These are phyloP conservation scores for Epinotia demarniana DNA, from an alignment of 2,888 invertebrate species.

Conservation along the genomic window DNA sequence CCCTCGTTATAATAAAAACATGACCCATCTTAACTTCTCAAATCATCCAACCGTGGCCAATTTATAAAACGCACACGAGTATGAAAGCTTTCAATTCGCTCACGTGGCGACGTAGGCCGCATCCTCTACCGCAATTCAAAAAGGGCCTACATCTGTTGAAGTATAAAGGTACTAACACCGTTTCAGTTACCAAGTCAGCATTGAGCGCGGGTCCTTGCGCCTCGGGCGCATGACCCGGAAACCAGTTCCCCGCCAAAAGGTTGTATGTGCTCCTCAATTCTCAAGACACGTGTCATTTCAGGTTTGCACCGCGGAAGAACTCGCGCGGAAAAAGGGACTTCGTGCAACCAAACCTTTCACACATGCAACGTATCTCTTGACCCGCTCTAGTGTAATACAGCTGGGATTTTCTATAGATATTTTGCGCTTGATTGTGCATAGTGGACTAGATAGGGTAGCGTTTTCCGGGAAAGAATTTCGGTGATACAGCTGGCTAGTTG, in stretches of 20 bases:
- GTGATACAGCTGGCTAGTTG: neutral
- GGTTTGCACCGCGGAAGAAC: conserved; percentile 49
- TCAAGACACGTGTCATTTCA: conserved; percentile 1
- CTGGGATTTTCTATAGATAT: conserved; percentile 30
- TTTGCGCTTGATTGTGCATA: conserved; percentile 21
- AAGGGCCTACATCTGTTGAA: neutral
- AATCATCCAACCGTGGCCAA: conserved; percentile 9
- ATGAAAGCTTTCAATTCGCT: conserved; percentile 37
- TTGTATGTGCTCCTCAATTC: neutral
- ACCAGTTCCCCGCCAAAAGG: neutral
- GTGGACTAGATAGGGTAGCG: conserved; percentile 3
- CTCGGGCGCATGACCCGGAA: conserved; percentile 39
- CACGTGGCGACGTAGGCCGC: conserved; percentile 3
- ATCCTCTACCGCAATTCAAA: neutral
- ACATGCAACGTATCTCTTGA: conserved; percentile 43
- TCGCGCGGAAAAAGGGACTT: conserved; percentile 58
- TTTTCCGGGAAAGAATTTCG: neutral
- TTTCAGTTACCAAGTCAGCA: conserved; percentile 3
- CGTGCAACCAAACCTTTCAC: conserved; percentile 50
- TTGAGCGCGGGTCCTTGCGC: conserved; percentile 44
- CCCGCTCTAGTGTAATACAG: conserved; percentile 6
- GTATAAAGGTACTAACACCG: neutral
- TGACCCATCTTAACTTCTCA: neutral
- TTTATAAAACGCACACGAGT: conserved; percentile 22
- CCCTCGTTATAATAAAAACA: conserved; percentile 9